These are phyloP conservation scores for Lagopus leucura DNA, from an alignment of 2,113 vertebrate species.

Conservation along the genomic window DNA sequence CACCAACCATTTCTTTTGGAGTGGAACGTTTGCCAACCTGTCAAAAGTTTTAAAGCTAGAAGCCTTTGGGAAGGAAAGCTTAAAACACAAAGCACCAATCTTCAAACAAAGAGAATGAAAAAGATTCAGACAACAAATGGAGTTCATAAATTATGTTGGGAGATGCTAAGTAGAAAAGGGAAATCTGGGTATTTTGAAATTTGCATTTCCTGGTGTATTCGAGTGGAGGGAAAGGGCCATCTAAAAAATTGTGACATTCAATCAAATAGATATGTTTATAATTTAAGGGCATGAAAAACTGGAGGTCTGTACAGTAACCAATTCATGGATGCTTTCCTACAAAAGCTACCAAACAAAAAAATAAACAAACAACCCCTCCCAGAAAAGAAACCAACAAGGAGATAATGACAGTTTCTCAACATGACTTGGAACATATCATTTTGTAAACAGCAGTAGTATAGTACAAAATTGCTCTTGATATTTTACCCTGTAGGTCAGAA, in stretches of 20 bases:
- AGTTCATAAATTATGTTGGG: background rate
- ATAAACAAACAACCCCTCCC: background rate
- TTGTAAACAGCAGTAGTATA: background rate
- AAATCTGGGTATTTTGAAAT: background rate
- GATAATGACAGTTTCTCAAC: background rate
- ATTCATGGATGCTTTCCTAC: background rate
- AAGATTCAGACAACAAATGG: background rate
- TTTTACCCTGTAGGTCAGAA: background rate
- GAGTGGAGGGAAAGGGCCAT: background rate
- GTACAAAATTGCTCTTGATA: background rate
- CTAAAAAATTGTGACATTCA: background rate
- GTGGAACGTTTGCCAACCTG: background rate
- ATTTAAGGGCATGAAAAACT: background rate
- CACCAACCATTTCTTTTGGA: background rate
- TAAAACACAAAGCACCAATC: background rate
- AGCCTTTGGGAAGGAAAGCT: background rate
- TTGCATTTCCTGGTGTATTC: background rate
- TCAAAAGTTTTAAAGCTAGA: background rate
- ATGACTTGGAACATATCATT: background rate
- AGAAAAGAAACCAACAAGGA: background rate
- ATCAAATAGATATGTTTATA: background rate
- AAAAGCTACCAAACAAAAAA: background rate
- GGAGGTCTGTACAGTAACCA: background rate
- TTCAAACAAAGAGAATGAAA: background rate
- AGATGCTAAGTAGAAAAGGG: background rate